These are phyloP conservation scores for Apis cerana DNA, from an alignment of 1,140 invertebrate genomes.

Conservation along the genomic window DNA sequence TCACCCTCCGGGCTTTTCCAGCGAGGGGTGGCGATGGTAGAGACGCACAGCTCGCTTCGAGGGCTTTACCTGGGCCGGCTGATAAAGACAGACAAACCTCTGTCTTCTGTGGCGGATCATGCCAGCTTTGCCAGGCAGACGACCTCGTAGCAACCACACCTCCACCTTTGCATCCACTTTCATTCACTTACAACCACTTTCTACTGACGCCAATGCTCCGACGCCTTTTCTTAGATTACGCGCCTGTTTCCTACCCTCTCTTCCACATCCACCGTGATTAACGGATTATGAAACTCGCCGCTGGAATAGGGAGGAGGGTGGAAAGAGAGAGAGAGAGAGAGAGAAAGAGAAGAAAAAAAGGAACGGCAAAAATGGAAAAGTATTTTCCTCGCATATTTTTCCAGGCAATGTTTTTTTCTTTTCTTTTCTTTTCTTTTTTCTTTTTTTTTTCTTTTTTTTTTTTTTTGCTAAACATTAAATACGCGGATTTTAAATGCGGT, in stretches of 20 bases:
- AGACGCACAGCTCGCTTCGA: constrained; percentile 46
- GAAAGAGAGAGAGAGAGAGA: too few species aligned
- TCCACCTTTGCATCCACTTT: constrained; percentile 52
- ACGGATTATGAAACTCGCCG: constrained; percentile 39
- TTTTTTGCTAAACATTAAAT: background rate
- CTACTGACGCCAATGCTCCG: constrained; percentile 60
- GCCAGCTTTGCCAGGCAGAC: constrained; percentile 65
- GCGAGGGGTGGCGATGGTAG: constrained; percentile 26
- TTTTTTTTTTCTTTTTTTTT: background rate
- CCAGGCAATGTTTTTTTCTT: too few species aligned
- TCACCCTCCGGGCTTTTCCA: constrained; percentile 56
- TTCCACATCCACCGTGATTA: constrained; percentile 36
- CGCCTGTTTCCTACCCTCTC: constrained; percentile 41
- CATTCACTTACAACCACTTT: constrained; percentile 66
- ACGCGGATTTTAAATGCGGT: background rate
- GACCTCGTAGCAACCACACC: constrained; percentile 55
- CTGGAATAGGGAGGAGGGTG: background rate
- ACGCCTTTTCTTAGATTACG: constrained; percentile 67
- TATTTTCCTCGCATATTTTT: background rate
- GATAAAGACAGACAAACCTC: constrained; percentile 73
- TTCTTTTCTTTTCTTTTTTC: background rate
- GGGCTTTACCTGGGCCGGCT: constrained; percentile 63
- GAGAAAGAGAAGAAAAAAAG: too few species aligned
- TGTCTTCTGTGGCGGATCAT: constrained; percentile 70
- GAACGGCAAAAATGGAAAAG: background rate